Percentiles rank a stretch among this genome's conserved stretches.
Evolutionary conservation across 2,888 invertebrate genomes (phyloP).

Genomic region (Troides helena): DNA sequence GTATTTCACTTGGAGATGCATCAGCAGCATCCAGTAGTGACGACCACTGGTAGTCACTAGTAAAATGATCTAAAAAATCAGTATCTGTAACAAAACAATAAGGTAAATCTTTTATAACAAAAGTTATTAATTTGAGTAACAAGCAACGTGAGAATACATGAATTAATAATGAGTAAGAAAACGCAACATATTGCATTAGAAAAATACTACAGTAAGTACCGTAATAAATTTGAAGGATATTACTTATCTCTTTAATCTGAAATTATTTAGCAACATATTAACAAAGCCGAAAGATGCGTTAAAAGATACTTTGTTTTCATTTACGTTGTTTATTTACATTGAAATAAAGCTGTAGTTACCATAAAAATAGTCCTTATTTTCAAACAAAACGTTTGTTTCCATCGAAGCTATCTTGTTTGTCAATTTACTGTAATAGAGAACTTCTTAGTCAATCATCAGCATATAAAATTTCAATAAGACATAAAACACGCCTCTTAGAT

Average conservation of each 20-base stretch:
- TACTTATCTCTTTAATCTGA: neutral
- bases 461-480: slow-evolving; percentile 10
- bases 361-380: slow-evolving; percentile 62
- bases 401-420: slow-evolving; percentile 52
- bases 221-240: slow-evolving; percentile 22
- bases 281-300: neutral
- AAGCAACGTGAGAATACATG: slow-evolving; percentile 13
- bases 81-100: slow-evolving; percentile 51
- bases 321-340: slow-evolving; percentile 36
- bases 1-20: slow-evolving; percentile 73
- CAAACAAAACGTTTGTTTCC: slow-evolving; percentile 67
- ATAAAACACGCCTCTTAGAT: slow-evolving; percentile 18
- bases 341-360: slow-evolving; percentile 50
- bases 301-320: slow-evolving; percentile 33
- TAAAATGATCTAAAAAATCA: slow-evolving; percentile 68
- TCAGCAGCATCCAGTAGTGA: slow-evolving; percentile 68
- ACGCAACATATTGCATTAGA: neutral
- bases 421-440: neutral
- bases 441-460: neutral
- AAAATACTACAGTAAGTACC: slow-evolving; percentile 9
- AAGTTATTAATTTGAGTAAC: neutral
- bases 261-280: neutral
- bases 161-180: neutral
- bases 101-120: neutral
- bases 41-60: slow-evolving; percentile 67